Conservation (phyloP, 2,797 vertebrate genomes). For the Sebastes glaucus region DNA sequence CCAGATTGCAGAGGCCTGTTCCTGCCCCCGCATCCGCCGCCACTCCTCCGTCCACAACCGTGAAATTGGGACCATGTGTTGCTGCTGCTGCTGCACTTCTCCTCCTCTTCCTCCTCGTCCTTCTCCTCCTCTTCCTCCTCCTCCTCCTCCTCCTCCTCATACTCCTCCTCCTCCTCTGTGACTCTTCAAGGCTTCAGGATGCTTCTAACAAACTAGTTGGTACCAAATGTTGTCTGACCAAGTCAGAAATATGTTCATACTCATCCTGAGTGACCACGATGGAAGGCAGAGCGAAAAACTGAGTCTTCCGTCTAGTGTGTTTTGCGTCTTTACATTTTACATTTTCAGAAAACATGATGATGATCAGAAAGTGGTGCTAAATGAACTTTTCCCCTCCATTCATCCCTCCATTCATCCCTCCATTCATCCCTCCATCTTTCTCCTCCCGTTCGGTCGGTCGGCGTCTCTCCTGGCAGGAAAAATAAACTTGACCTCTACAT, state of each 20-base stretch:
- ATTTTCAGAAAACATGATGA: no score
- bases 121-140: background rate
- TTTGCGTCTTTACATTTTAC: no score
- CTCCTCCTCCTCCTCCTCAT: background rate
- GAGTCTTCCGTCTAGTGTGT: no score
- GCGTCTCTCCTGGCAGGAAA: constrained; percentile 61
- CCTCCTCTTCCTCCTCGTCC: constrained; percentile 3
- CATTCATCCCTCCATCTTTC: constrained; percentile 10
- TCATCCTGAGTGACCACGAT: no score
- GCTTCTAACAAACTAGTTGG: no score
- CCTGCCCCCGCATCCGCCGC: constrained; percentile 80
- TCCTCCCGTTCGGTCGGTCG: background rate
- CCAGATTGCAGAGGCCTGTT: constrained; percentile 82
- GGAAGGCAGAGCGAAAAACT: no score
- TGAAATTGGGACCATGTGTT: constrained; percentile 85
- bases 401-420: background rate
- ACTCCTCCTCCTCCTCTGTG: background rate
- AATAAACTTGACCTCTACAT: constrained; percentile 82
- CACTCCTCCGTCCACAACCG: constrained; percentile 78
- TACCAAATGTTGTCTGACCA: no score
- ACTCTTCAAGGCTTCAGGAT: no score
- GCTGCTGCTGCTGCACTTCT: constrained; percentile 26
- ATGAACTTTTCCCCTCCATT: background rate
- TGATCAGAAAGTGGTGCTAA: background rate
- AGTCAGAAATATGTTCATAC: no score